Conservation (phyloP, 2,888 invertebrate species). For the Epirrhoe tristata region DNA sequence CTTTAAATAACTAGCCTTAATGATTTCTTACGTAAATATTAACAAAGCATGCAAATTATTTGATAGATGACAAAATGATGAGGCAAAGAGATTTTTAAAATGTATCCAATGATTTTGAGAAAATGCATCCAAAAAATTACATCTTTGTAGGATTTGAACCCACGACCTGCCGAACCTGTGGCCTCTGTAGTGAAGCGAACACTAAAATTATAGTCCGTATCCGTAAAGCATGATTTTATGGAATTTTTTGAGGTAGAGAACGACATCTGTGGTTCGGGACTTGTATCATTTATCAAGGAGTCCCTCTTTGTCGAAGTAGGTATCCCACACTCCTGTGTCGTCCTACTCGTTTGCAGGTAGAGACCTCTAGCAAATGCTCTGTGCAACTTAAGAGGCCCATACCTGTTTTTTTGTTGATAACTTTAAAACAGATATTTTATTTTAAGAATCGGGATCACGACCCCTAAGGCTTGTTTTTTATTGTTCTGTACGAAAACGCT, state of each 20-base stretch:
- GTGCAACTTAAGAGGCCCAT: slow-evolving; percentile 1
- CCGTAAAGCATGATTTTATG: too few relatives aligned
- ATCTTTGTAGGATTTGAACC: too few relatives aligned
- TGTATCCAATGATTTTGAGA: too few relatives aligned
- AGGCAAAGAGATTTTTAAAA: too few relatives aligned
- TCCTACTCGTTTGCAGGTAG: neutral
- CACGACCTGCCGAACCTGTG: too few relatives aligned
- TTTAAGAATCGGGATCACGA: neutral
- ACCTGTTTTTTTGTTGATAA: neutral
- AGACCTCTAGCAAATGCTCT: slow-evolving; percentile 17
- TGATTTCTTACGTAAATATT: too few relatives aligned
- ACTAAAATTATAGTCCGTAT: too few relatives aligned
- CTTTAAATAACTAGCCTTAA: too few relatives aligned
- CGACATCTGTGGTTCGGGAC: slow-evolving; percentile 44
- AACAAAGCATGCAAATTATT: too few relatives aligned
- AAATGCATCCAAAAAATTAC: too few relatives aligned
- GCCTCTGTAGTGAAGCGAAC: too few relatives aligned
- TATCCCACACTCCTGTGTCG: neutral
- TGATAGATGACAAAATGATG: too few relatives aligned
- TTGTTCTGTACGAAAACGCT: neutral
- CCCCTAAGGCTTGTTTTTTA: neutral
- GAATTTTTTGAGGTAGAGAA: slow-evolving; percentile 9
- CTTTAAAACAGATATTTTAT: neutral
- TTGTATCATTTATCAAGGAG: slow-evolving; percentile 30
- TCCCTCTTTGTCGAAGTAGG: neutral